A percentile compares a stretch with the other conserved stretches of the same genome.
phyloP scores from a whole-genome alignment of 1,140 invertebrate genomes.

The Drosophila bocki region DNA sequence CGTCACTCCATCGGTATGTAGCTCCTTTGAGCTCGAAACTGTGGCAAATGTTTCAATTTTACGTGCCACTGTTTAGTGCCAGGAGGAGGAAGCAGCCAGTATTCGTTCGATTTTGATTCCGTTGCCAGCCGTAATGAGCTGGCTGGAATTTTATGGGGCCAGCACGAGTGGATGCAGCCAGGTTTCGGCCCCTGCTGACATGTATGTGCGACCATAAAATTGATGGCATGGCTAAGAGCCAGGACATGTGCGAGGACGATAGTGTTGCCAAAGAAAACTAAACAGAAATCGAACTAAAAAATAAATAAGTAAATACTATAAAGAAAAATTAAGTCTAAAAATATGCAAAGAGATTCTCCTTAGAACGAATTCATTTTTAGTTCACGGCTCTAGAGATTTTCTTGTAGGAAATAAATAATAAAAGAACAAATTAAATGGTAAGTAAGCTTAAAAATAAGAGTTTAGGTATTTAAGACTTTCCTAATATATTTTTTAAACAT shows the following conservation, averaged over 20 bases:
- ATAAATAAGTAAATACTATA: not conserved
- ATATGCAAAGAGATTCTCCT: not conserved
- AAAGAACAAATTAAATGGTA: not conserved
- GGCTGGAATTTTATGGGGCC: conserved; percentile 65
- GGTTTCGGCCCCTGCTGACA: conserved; percentile 26
- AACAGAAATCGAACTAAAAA: not conserved
- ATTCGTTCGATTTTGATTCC: conserved; percentile 75
- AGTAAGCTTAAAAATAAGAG: too few species aligned
- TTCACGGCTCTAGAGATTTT: too few species aligned
- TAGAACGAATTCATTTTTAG: not conserved
- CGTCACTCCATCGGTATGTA: not conserved
- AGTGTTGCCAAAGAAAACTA: not conserved
- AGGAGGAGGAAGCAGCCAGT: conserved; percentile 18
- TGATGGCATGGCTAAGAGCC: conserved; percentile 54
- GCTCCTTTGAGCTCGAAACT: conserved; percentile 48
- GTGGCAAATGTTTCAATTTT: conserved; percentile 75
- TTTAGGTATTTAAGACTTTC: too few species aligned
- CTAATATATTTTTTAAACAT: too few species aligned
- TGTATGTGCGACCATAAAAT: conserved; percentile 70
- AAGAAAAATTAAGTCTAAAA: too few species aligned
- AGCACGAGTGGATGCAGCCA: conserved; percentile 53
- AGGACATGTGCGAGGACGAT: conserved; percentile 6
- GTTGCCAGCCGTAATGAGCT: conserved; percentile 65
- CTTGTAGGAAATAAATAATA: not conserved
- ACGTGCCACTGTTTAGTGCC: conserved; percentile 67